Conservation (phyloP, 2,888 invertebrate genomes). For the Pediacus dermestoides region DNA sequence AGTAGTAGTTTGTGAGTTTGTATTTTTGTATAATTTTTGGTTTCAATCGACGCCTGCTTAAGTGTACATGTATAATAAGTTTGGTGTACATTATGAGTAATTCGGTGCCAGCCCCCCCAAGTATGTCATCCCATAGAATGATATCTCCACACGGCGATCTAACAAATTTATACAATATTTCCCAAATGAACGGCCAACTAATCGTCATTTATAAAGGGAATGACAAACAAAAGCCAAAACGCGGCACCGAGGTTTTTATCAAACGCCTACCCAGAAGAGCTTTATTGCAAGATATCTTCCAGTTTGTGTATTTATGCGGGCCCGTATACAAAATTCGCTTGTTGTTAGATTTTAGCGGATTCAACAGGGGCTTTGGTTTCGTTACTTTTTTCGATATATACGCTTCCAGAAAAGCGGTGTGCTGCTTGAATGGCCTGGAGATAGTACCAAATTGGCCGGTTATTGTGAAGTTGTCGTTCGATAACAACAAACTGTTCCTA, state of each 20-base stretch:
- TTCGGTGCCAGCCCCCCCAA: no score
- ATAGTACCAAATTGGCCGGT: conserved; percentile 62
- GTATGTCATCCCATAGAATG: no score
- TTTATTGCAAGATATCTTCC: conserved; percentile 70
- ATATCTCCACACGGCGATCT: no score
- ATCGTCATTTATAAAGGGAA: conserved; percentile 37
- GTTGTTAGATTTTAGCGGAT: conserved; percentile 77
- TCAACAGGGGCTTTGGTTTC: conserved; percentile 67
- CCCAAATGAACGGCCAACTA: conserved; percentile 58
- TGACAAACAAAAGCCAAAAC: conserved; percentile 46
- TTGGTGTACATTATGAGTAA: no score
- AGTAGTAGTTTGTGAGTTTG: no score
- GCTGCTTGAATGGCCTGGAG: conserved; percentile 62
- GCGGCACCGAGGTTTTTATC: conserved; percentile 72
- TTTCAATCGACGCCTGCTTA: no score
- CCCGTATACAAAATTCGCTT: conserved; percentile 69
- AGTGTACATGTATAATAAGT: no score
- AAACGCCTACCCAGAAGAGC: conserved; percentile 74
- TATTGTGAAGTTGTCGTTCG: conserved; percentile 71
- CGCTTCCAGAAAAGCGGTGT: conserved; percentile 63
- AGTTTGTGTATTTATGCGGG: conserved; percentile 62
- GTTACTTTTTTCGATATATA: conserved; percentile 57
- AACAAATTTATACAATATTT: conserved; percentile 16
- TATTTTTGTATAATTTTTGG: no score
- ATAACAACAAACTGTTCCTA: conserved; percentile 74